Conservation (phyloP, 2,113 vertebrate genomes). For the Columba janthina region DNA sequence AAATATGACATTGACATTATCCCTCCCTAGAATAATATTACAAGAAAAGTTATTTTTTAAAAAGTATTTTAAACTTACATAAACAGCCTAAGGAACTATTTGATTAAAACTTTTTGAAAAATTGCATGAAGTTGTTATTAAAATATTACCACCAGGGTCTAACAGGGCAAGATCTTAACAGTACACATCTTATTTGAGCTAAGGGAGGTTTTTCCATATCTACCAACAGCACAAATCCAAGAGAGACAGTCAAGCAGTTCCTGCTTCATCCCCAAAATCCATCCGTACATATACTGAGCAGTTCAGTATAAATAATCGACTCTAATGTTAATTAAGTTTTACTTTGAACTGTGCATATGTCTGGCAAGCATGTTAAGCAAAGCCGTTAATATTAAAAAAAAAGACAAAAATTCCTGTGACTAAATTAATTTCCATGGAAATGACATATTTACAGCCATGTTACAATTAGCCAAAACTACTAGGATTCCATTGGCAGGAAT, state of each 20-base stretch:
- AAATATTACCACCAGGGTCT: not conserved
- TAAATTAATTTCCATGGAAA: slow-evolving; percentile 39
- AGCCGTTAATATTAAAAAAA: not conserved
- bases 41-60: not conserved
- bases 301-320: not conserved
- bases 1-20: not conserved
- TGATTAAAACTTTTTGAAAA: not conserved
- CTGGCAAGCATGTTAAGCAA: not conserved
- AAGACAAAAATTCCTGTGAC: not conserved
- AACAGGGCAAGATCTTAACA: not conserved
- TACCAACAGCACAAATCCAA: not conserved
- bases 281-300: not conserved
- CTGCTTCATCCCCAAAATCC: not conserved
- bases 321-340: not conserved
- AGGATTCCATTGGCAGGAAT: slow-evolving; percentile 24
- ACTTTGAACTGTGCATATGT: not conserved
- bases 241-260: not conserved
- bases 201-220: not conserved
- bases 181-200: not conserved
- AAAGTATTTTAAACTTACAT: not conserved
- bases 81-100: not conserved
- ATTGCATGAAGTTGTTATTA: not conserved
- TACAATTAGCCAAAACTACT: slow-evolving; percentile 25
- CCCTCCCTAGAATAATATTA: not conserved
- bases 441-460: not conserved